Percentiles rank a stretch among this genome's conserved stretches.
Conservation (phyloP, 2,113 vertebrate genomes). For the Leptodactylus fuscus region DNA sequence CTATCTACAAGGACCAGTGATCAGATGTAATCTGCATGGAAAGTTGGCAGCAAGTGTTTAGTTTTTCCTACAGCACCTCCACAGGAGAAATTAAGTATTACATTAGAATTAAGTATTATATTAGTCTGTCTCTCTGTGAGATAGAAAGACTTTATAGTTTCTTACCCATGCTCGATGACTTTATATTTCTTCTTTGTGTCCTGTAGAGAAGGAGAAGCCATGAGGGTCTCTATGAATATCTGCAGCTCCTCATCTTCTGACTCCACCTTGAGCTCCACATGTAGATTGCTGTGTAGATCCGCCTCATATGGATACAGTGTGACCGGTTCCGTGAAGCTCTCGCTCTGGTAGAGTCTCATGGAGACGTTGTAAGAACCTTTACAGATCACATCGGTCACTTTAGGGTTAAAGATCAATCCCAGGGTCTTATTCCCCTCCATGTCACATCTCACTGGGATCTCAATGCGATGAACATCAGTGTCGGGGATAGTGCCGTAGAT, state of each 20-base stretch:
- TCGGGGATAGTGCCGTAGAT: too few species aligned
- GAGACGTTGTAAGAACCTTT: constrained; percentile 23
- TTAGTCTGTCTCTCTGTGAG: too few species aligned
- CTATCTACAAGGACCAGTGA: too few species aligned
- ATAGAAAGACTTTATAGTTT: too few species aligned
- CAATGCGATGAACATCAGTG: too few species aligned
- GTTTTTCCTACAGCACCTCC: too few species aligned
- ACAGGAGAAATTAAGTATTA: too few species aligned
- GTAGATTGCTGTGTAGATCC: constrained; percentile 37
- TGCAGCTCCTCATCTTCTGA: constrained; percentile 31
- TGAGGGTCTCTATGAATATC: constrained; percentile 32
- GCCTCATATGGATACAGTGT: constrained; percentile 32
- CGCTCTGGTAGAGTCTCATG: constrained; percentile 25
- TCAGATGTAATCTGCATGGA: too few species aligned
- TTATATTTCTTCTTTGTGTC: not conserved
- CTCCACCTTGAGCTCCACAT: constrained; percentile 47
- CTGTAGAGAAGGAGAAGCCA: constrained; percentile 24
- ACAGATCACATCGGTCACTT: constrained; percentile 16
- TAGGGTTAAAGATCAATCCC: not conserved
- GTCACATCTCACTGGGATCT: too few species aligned
- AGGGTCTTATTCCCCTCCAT: not conserved
- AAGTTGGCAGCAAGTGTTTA: too few species aligned
- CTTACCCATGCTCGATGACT: constrained; percentile 34
- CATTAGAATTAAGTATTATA: too few species aligned
- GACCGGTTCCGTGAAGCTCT: not conserved